Evolutionary conservation across 2,113 vertebrate genomes (phyloP), one percentile per base, ranked within the genome.

Genomic region (Odobenus rosmarus): DNA sequence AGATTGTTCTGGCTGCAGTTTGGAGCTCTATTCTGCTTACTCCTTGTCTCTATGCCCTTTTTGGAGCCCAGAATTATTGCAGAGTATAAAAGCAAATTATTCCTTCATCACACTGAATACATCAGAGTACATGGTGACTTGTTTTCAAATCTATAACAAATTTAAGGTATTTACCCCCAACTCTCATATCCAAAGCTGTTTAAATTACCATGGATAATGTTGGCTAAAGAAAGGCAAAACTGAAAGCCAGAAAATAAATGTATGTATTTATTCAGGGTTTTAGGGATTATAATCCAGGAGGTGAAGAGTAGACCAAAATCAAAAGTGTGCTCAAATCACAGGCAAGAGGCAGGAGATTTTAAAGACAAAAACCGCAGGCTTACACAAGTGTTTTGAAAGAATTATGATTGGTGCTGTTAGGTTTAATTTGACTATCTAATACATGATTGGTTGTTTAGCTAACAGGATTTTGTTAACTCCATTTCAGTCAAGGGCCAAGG

Each of bases 101-200:
- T 93, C 61, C 74, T 85, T 51, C 33, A 61, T 61, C 31, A 49
- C 39, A 55, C 23, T 62, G 46, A 89, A 94, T 93, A 83, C 42
- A 88, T 67, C 28, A 76, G 46, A 97, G 59, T 82, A 86, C 71
- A 57, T 26, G 42, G 15, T 88, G 53, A 87, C 69, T 96, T 93
- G 67, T 88, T 88, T 91, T 88, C 49, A 93, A 28, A 53, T 96
- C 14, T 90, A 39, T 90, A 62, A 87, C 3, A 4, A 69, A 88
- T 93, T 74, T 87, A 62, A 90, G 67, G 19, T 72, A 46, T 26
- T 95, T 88, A 64, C 69, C 92, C 31, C 12, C 51, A 94, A 28
- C 36, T 88, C n/a, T 93, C 49, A 94, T 71, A 42, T n/a, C 85
- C 55, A 96, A 72, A 96, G 49, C 61, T 97, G 8, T 69, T 96